phyloP scores from a whole-genome alignment of 2,113 vertebrate species.

The Vulpes vulpes region DNA sequence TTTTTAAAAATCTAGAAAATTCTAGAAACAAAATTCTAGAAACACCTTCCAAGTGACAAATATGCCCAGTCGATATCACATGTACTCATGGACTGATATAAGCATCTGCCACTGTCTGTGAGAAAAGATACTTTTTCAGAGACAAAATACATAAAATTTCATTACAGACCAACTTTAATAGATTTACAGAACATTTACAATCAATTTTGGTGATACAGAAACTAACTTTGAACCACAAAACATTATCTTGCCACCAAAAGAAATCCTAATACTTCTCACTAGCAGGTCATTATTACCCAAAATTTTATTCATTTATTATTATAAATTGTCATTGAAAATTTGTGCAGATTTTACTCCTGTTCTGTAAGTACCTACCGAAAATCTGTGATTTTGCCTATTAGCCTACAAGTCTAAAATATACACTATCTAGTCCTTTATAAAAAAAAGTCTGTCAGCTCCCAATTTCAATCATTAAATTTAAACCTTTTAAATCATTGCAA shows the following conservation, averaged over 20 bases:
- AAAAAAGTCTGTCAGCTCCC: neutral
- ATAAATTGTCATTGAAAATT: neutral
- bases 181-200: neutral
- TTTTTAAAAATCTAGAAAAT: neutral
- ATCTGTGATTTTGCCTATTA: neutral
- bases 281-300: neutral
- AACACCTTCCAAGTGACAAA: neutral
- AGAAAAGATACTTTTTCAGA: neutral
- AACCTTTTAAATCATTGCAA: neutral
- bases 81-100: neutral
- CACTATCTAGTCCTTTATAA: neutral
- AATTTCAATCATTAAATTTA: neutral
- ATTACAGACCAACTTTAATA: neutral
- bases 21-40: neutral
- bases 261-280: neutral
- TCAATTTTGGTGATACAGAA: neutral
- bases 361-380: neutral
- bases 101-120: neutral
- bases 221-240: neutral
- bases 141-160: neutral
- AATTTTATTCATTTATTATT: neutral
- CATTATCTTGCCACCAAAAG: neutral
- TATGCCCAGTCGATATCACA: neutral
- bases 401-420: neutral
- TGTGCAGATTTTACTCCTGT: neutral